Conservation (phyloP, 2,888 invertebrate species). For the Allolobophora icterica region DNA sequence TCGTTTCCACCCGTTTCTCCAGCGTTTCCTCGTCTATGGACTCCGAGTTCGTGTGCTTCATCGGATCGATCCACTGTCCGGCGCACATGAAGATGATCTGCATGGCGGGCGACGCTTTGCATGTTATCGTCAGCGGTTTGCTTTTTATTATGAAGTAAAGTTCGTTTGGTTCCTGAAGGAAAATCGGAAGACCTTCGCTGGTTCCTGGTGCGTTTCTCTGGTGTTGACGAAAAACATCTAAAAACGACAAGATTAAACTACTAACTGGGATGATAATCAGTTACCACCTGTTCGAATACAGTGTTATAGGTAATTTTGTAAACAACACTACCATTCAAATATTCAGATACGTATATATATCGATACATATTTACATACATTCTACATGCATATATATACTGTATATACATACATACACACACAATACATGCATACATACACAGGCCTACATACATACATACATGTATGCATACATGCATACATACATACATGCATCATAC, state of each 20-base stretch:
- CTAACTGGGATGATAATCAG: too few species aligned
- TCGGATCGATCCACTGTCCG: slow-evolving; percentile 55
- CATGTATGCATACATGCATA: background rate
- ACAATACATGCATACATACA: too few species aligned
- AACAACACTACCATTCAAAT: too few species aligned
- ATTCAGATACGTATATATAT: too few species aligned
- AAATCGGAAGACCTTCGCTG: slow-evolving; percentile 59
- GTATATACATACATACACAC: too few species aligned
- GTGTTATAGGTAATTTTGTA: too few species aligned
- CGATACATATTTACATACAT: too few species aligned
- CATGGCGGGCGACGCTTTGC: slow-evolving; percentile 68
- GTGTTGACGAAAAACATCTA: background rate
- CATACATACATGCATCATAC: background rate
- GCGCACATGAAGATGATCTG: slow-evolving; percentile 60
- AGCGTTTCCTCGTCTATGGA: slow-evolving; percentile 53
- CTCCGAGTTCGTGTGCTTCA: slow-evolving; percentile 49
- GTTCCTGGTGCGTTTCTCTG: background rate
- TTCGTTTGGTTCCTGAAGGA: slow-evolving; percentile 85
- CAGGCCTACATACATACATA: background rate
- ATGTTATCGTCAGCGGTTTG: slow-evolving; percentile 85
- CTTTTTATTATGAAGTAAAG: slow-evolving; percentile 86
- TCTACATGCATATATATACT: too few species aligned
- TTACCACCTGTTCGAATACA: too few species aligned
- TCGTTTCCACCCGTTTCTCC: slow-evolving; percentile 54
- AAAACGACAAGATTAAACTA: background rate